phyloP scores from a whole-genome alignment of 2,888 invertebrate species.

The Epirrita christyi region DNA sequence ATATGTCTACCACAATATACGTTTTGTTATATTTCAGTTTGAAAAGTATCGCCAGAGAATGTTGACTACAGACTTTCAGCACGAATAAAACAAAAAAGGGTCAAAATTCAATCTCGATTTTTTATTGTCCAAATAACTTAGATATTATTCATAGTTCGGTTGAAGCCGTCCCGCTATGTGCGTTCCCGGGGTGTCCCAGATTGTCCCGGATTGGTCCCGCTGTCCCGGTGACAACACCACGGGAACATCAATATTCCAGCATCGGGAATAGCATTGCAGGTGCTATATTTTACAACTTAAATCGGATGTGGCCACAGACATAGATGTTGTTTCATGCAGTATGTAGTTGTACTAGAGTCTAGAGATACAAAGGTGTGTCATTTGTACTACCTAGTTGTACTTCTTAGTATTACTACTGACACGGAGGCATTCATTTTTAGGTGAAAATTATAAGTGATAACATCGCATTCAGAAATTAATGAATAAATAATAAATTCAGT shows the following conservation, averaged over 20 bases:
- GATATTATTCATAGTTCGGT: conserved; percentile 17
- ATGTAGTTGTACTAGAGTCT: no score
- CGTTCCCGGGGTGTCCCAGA: conserved; percentile 1
- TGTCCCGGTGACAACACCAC: conserved; percentile 20
- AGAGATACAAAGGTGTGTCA: no score
- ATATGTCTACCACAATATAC: no score
- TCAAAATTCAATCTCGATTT: conserved; percentile 11
- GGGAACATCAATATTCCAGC: conserved; percentile 25
- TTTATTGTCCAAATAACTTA: conserved; percentile 4
- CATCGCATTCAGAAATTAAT: no score
- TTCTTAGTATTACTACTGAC: no score
- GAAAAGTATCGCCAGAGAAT: background rate
- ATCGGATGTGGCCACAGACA: conserved; percentile 37
- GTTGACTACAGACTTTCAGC: background rate
- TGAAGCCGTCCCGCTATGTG: conserved; percentile 1
- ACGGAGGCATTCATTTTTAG: no score
- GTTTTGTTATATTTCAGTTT: no score
- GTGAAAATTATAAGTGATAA: no score
- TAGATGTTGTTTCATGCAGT: conserved; percentile 22
- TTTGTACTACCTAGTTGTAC: no score
- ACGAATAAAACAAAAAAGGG: background rate
- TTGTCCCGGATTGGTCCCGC: conserved; percentile 8
- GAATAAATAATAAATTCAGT: no score
- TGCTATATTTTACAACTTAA: conserved; percentile 58
- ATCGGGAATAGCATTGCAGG: conserved; percentile 56